A percentile compares a stretch with the other conserved stretches of the same genome.
These are phyloP conservation scores for Nycticorax nycticorax DNA, from an alignment of 2,113 vertebrate species.

Conservation along the genomic window DNA sequence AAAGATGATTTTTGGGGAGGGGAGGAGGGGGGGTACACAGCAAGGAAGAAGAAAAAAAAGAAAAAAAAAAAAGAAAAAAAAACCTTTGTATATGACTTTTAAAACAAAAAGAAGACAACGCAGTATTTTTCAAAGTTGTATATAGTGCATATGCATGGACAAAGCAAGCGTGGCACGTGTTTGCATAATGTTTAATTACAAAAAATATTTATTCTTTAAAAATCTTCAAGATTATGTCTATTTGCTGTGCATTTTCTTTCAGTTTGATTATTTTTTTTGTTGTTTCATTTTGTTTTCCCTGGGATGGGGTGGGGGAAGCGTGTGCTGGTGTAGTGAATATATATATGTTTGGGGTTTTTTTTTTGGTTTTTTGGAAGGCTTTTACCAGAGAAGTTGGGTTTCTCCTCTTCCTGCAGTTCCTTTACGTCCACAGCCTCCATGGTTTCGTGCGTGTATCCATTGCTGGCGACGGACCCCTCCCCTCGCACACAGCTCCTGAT, in stretches of 20 bases:
- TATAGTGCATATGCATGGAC: conserved; percentile 99
- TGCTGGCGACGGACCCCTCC: conserved; percentile 24
- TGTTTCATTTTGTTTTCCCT: background rate
- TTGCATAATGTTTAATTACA: conserved; percentile 98
- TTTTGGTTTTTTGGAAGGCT: conserved; percentile 15
- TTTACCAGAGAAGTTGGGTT: conserved; percentile 36
- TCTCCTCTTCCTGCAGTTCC: conserved; percentile 34
- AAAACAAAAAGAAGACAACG: conserved; percentile 86
- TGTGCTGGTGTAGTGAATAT: conserved; percentile 57
- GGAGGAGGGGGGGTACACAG: conserved; percentile 46
- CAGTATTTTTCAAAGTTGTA: conserved; percentile 99
- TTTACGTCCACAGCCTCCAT: conserved; percentile 5
- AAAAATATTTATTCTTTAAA: conserved; percentile 99
- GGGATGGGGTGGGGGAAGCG: conserved; percentile 69
- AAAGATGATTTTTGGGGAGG: conserved; percentile 70
- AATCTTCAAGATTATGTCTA: conserved; percentile 90
- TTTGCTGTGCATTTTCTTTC: conserved; percentile 89
- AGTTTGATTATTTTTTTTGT: conserved; percentile 71
- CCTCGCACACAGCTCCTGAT: background rate
- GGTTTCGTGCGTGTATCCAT: conserved; percentile 39
- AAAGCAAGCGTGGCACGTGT: conserved; percentile 98
- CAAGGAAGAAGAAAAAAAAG: conserved; percentile 58
- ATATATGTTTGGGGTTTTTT: too few relatives aligned
- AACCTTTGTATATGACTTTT: conserved; percentile 87
- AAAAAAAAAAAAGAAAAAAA: conserved; percentile 40